A percentile compares a stretch with the other conserved stretches of the same genome.
Evolutionary conservation across 2,888 invertebrate species (phyloP).

Genomic region (Orthosia cruda): DNA sequence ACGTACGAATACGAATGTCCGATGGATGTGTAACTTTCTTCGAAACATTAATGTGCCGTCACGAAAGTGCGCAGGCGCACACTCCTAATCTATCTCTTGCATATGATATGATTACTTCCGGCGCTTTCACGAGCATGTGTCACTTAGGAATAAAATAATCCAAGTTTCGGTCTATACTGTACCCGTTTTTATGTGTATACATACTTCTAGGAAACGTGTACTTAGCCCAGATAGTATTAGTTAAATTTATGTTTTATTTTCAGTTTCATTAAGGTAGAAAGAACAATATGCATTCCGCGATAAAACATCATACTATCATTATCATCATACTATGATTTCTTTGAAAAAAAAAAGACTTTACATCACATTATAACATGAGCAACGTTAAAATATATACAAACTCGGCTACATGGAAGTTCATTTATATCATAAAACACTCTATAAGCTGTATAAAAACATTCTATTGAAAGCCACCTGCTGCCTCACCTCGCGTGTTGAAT

Average conservation of each 20-base stretch:
- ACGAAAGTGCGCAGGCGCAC: conserved; percentile 68
- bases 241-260: background rate
- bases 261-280: background rate
- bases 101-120: conserved; percentile 76
- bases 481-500: conserved; percentile 53
- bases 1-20: background rate
- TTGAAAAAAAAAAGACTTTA: background rate
- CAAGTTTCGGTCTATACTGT: conserved; percentile 39
- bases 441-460: conserved; percentile 43
- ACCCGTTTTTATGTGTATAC: background rate
- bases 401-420: background rate
- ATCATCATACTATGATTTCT: background rate
- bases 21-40: conserved; percentile 58
- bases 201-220: background rate
- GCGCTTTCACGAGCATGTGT: conserved; percentile 76
- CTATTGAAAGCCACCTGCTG: conserved; percentile 58
- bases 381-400: conserved; percentile 20
- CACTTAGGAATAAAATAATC: conserved; percentile 66
- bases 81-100: conserved; percentile 71
- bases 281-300: background rate
- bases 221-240: background rate
- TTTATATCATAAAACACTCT: conserved; percentile 22
- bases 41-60: conserved; percentile 63
- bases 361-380: conserved; percentile 1
- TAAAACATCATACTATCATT: background rate